A percentile compares a stretch with the other conserved stretches of the same genome.
Evolutionary conservation across 2,797 vertebrate species (phyloP).

Genomic region (Melanotaenia maccullochi): DNA sequence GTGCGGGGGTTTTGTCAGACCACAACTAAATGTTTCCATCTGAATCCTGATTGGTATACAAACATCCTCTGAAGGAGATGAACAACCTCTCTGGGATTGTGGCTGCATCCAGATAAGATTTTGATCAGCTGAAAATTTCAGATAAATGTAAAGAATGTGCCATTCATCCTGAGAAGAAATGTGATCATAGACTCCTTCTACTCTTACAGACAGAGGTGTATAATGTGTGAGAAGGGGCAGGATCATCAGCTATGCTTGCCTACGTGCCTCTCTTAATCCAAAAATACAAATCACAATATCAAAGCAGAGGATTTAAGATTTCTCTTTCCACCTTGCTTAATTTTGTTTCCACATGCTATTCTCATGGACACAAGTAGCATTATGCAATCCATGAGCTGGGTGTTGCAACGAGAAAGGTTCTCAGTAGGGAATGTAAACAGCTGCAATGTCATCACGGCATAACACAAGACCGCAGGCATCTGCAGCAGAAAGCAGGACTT

Average conservation of each 20-base stretch:
- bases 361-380: constrained; percentile 46
- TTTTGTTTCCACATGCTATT: constrained; percentile 27
- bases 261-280: constrained; percentile 41
- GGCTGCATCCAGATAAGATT: constrained; percentile 28
- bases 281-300: constrained; percentile 44
- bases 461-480: constrained; percentile 53
- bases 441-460: constrained; percentile 43
- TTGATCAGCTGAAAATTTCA: constrained; percentile 14
- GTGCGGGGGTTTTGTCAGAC: constrained; percentile 70
- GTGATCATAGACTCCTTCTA: constrained; percentile 22
- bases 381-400: constrained; percentile 54
- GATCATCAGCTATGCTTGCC: constrained; percentile 54
- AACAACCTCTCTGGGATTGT: constrained; percentile 19
- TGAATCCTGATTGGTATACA: constrained; percentile 71
- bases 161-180: constrained; percentile 13
- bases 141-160: constrained; percentile 15
- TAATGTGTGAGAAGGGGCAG: constrained; percentile 11
- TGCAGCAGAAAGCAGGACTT: constrained; percentile 21
- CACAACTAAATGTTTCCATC: constrained; percentile 79
- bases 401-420: constrained; percentile 55
- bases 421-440: no score
- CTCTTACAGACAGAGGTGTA: constrained; percentile 11
- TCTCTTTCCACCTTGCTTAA: not conserved
- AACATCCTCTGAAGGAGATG: constrained; percentile 31
- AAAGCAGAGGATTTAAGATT: constrained; percentile 40